A percentile compares a stretch with the other conserved stretches of the same genome.
phyloP scores from a whole-genome alignment of 1,140 invertebrate genomes.

The Drosophila pruinosa region DNA sequence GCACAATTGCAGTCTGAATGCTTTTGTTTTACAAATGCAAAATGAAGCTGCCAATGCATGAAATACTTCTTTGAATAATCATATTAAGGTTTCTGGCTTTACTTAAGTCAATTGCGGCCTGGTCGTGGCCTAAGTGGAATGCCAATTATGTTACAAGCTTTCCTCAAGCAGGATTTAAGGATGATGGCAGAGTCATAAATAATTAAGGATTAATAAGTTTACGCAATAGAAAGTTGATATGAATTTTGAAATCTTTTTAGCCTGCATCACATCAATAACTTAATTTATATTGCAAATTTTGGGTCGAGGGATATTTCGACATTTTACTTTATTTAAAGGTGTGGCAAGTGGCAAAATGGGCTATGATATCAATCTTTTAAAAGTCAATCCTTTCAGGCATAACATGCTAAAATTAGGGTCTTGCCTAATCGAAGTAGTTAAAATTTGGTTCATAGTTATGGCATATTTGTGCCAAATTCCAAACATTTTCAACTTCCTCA shows the following conservation, averaged over 20 bases:
- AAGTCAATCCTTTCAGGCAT: neutral
- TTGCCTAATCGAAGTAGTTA: slow-evolving; percentile 54
- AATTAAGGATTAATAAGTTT: neutral
- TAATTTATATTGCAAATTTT: neutral
- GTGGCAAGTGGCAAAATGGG: neutral
- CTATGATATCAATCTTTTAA: neutral
- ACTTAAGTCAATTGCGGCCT: neutral
- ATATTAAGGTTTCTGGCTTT: neutral
- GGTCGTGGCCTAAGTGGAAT: neutral
- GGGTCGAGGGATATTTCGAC: neutral
- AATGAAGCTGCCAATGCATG: neutral
- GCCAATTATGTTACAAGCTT: neutral
- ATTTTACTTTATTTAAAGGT: neutral
- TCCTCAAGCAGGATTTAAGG: no score
- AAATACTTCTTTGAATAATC: neutral
- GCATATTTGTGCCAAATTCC: slow-evolving; percentile 47
- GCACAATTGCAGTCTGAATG: neutral
- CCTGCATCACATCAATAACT: no score
- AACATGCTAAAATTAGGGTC: slow-evolving; percentile 7
- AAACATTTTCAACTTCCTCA: neutral
- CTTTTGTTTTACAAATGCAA: neutral
- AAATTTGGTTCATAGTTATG: slow-evolving; percentile 59
- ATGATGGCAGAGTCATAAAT: neutral
- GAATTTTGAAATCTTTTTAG: no score
- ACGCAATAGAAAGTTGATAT: neutral